Conservation (phyloP, 2,888 invertebrate genomes). For the Parnassius mnemosyne region DNA sequence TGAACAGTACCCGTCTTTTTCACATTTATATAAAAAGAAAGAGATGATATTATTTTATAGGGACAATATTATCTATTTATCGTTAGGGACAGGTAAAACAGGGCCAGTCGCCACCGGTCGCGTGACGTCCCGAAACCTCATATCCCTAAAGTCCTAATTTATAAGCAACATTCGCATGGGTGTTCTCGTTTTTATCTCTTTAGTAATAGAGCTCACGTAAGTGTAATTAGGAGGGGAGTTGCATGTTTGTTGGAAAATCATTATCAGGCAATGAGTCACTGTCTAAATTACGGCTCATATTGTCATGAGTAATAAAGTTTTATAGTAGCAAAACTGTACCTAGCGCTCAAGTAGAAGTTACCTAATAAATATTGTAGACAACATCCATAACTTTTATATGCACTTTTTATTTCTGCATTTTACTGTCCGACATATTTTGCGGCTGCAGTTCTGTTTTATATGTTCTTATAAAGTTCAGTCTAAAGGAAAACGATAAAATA, state of each 20-base stretch:
- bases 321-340: conserved; percentile 15
- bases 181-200: conserved; percentile 31
- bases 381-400: conserved; percentile 26
- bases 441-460: conserved; percentile 20
- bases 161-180: conserved; percentile 7
- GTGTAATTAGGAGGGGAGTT: conserved; percentile 23
- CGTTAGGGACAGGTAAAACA: conserved; percentile 56
- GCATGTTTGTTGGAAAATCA: conserved; percentile 46
- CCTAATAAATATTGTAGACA: conserved; percentile 24
- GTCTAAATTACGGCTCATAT: conserved; percentile 53
- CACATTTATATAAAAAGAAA: conserved; percentile 36
- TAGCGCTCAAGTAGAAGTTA: conserved; percentile 9
- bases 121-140: conserved; percentile 53
- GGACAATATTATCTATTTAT: conserved; percentile 61
- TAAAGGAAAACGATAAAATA: conserved; percentile 23
- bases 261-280: conserved; percentile 73
- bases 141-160: conserved; percentile 41
- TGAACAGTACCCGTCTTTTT: conserved; percentile 29
- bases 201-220: conserved; percentile 37
- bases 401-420: conserved; percentile 26
- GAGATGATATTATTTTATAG: conserved; percentile 42
- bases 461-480: conserved; percentile 21
- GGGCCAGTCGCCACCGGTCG: conserved; percentile 60
- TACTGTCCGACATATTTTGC: conserved; percentile 25
- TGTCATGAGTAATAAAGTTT: conserved; percentile 58